These are phyloP conservation scores for Gadopsis marmoratus DNA, from an alignment of 2,797 vertebrate genomes.

Conservation along the genomic window DNA sequence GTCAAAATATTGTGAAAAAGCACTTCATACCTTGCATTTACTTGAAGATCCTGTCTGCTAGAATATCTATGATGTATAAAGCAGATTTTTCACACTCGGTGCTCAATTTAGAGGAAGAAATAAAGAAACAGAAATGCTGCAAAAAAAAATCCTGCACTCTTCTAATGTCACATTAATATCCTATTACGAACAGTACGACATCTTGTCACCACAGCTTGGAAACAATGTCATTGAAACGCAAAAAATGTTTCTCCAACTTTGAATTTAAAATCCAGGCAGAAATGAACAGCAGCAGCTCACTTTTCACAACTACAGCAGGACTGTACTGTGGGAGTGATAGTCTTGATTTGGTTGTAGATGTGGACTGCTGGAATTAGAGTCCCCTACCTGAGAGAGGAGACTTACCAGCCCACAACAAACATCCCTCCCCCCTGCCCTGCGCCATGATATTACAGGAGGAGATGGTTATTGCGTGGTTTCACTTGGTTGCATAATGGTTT, in stretches of 20 bases:
- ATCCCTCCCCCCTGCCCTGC: neutral
- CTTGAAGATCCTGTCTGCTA: conserved; percentile 33
- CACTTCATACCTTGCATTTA: conserved; percentile 43
- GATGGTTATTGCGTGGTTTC: no score
- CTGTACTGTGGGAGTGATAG: neutral
- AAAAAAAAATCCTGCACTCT: neutral
- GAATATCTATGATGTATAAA: conserved; percentile 35
- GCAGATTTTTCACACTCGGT: conserved; percentile 3
- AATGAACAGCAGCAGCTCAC: neutral
- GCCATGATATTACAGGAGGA: neutral
- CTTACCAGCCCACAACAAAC: neutral
- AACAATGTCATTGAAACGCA: neutral
- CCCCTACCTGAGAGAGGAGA: neutral
- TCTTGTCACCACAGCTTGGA: neutral
- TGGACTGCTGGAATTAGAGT: neutral
- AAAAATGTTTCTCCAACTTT: neutral
- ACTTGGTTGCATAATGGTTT: no score
- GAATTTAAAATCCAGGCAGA: neutral
- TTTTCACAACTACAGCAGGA: no score
- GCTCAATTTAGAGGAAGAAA: conserved; percentile 7
- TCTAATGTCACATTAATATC: conserved; percentile 4
- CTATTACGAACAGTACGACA: neutral
- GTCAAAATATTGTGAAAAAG: conserved; percentile 60
- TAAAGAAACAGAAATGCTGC: neutral
- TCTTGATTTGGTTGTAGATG: neutral